These are phyloP conservation scores for Phorcus lineatus DNA, from an alignment of 2,888 invertebrate species.

Conservation along the genomic window DNA sequence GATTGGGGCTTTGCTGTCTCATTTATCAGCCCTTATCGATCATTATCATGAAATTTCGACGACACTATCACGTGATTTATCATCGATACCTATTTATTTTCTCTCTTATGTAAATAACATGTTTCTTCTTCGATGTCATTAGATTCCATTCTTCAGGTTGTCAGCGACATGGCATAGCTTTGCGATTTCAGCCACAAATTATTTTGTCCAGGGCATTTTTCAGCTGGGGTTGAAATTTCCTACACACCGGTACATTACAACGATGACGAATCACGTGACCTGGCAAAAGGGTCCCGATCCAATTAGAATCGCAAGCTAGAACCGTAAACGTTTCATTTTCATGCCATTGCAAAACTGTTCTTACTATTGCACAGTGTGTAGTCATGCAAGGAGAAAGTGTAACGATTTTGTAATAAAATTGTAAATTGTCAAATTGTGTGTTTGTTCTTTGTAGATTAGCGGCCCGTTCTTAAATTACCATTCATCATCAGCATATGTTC, in stretches of 20 bases:
- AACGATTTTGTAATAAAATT: conserved; percentile 30
- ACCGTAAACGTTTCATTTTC: conserved; percentile 8
- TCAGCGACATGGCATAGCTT: conserved; percentile 15
- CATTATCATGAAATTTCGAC: not conserved
- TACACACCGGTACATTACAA: conserved; percentile 15
- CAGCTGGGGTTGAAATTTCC: conserved; percentile 13
- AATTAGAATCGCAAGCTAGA: conserved; percentile 10
- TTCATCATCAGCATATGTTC: too few relatives aligned
- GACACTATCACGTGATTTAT: conserved; percentile 5
- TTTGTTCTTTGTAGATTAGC: not conserved
- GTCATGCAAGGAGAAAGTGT: conserved; percentile 20
- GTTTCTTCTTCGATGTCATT: conserved; percentile 1
- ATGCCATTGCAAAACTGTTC: conserved; percentile 15
- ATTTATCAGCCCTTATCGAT: not conserved
- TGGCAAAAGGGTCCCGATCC: conserved; percentile 1
- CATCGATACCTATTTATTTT: not conserved
- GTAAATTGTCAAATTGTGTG: not conserved
- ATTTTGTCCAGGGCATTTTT: conserved; percentile 6
- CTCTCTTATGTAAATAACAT: conserved; percentile 1
- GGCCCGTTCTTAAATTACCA: not conserved
- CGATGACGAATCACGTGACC: conserved; percentile 15
- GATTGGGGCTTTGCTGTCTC: conserved; percentile 9
- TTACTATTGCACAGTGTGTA: conserved; percentile 11
- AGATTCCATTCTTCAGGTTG: conserved; percentile 4
- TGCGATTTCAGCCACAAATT: conserved; percentile 8